Base-by-base conservation (phyloP, 1,140 invertebrate genomes). In the silkworm (Bombyx mori) region DNA sequence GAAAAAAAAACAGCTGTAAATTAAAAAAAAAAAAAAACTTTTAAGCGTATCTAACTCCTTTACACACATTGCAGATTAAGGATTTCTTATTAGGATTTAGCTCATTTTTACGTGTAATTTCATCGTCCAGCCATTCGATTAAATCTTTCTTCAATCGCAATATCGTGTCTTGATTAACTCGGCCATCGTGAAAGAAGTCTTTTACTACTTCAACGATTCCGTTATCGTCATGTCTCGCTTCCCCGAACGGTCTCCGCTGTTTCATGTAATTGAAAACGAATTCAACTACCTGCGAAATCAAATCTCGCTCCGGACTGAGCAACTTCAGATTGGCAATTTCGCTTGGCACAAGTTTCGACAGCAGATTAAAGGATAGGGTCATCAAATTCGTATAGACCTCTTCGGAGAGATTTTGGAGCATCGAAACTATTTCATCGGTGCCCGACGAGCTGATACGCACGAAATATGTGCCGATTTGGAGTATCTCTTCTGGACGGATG, bases 181-280 rank as follows among this genome's bases (percentile, higher is more conserved):
- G 49, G 3, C 84, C 84, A 42, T 87, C 75, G 70, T 87, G 82
- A 62, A 87, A 87, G 62, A 87, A 87, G 46, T 87, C 82, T 57
- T 77, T 79, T 3, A 87, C 54, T 6, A 85, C 65, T 10, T 78
- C 59, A 1, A 75, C 45, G 10, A 87, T 80, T n/a, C 76, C 69
- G 8, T 85, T 82, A 55, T 87, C 84, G 2, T 79, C 64, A 0
- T 60, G 50, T 59, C 62, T 63, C 0, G 75, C 59, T 3, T 77
- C 73, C 6, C 84, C 82, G 4, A 87, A 53, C 4, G 84, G 84
- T 49, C 80, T 69, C 42, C 78, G 8, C 6, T 84, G 73, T 65
- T 77, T 85, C 63, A 87, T 63, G 42, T 82, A 87, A 50, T 82
- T 79, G 12, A 87, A 87, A 1, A 87, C 75, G 46, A 87, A 87